phyloP scores from a whole-genome alignment of 2,888 invertebrate species.

The Drosophila fungiperda region DNA sequence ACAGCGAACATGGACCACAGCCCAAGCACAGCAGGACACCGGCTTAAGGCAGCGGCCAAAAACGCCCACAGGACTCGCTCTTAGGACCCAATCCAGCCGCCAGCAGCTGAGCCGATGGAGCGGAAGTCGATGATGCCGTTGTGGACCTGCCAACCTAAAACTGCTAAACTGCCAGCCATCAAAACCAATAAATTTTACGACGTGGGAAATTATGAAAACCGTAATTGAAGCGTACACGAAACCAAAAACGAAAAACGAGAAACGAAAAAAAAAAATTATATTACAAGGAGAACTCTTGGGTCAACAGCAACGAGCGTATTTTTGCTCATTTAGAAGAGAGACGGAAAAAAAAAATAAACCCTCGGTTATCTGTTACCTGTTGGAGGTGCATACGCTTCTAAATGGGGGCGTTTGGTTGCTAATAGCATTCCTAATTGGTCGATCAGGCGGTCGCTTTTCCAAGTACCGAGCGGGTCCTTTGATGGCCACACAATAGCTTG shows the following conservation, averaged over 20 bases:
- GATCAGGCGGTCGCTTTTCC: constrained; percentile 44
- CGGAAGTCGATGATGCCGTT: constrained; percentile 62
- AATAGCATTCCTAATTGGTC: constrained; percentile 70
- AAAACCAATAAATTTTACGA: constrained; percentile 73
- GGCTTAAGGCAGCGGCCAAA: constrained; percentile 23
- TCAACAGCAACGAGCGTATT: constrained; percentile 19
- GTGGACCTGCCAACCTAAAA: constrained; percentile 26
- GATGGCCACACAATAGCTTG: constrained; percentile 35
- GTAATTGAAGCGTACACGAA: constrained; percentile 64
- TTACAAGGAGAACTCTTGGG: neutral
- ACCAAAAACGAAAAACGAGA: constrained; percentile 2
- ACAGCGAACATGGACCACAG: constrained; percentile 36
- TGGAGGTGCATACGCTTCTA: constrained; percentile 32
- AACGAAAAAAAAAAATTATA: no score
- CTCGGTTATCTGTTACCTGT: constrained; percentile 41
- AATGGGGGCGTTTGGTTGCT: constrained; percentile 60
- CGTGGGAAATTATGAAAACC: constrained; percentile 75
- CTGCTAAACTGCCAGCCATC: constrained; percentile 53
- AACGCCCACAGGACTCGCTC: constrained; percentile 24
- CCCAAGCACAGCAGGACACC: constrained; percentile 51
- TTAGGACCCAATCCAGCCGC: constrained; percentile 32
- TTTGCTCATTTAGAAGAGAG: constrained; percentile 40
- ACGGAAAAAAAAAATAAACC: constrained; percentile 3
- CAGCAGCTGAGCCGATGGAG: constrained; percentile 63
- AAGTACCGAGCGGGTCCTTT: constrained; percentile 55